Evolutionary conservation across 1,140 invertebrate genomes (phyloP), one percentile per base, ranked within the genome.

Genomic region (Nasonia longicornis): DNA sequence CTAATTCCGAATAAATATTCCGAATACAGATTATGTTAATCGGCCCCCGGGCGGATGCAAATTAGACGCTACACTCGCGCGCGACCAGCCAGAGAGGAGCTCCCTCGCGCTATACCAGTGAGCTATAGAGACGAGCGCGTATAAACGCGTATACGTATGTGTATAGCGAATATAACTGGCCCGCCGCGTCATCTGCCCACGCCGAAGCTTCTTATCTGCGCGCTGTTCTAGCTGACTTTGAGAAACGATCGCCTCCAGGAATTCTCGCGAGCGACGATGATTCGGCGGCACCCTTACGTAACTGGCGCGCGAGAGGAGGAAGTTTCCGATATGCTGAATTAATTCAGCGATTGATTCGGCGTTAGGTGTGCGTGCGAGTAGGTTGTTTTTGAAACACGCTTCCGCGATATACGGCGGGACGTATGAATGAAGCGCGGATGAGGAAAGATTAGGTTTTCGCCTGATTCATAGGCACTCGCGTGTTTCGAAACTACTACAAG

Each of bases 1-100:
- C 87, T 91, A 91, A 91, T 91, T 89, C 89, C 90, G 86, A 89
- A 91, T 91, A 91, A 91, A 91, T 91, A 91, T 91, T 91, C 89
- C 86, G 85, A 86, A 90, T 89, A 89, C 90, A 90, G 89, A 91
- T 91, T 91, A 91, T 90, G 90, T 87, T 91, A 91, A 91, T 90
- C 89, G 86, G 85, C 83, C 66, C 45, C 69, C 75, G 80, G 80
- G 73, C 38, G 80, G 80, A 81, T 81, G 80, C 80, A 81, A 81
- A 81, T 81, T 77, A 81, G 75, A 76, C 80, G 66, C 26, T 70
- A 70, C 1, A 31, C 31, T 29, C 31, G 31, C 26, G 38, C 29
- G 10, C 38, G 70, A 38, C 38, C 42, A 22, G 38, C 42, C 2
- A 11, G 31, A 35, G 26, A 35, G 26, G 38, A 42, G 52, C 52